Percentiles rank a stretch among this genome's conserved stretches.
Conservation (phyloP, 2,888 invertebrate genomes). For the Lasioglossum figueresi region DNA sequence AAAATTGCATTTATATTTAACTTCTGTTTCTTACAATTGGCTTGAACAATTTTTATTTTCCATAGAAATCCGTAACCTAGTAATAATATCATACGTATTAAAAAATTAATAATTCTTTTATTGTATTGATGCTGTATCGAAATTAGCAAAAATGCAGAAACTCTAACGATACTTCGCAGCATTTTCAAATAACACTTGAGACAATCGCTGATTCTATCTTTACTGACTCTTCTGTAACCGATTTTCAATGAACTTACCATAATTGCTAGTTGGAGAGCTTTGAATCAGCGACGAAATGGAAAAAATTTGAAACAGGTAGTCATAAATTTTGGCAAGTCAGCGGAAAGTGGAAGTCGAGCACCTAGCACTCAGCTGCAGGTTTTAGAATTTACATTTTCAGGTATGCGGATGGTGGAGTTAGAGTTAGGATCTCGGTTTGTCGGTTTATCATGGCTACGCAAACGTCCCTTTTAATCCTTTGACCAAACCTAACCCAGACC, state of each 20-base stretch:
- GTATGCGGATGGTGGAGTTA: background rate
- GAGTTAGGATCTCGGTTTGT: background rate
- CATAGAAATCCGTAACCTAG: too few species aligned
- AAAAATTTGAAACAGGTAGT: background rate
- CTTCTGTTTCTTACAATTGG: background rate
- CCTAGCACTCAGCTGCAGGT: background rate
- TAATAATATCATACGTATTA: background rate
- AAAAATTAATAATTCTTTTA: too few species aligned
- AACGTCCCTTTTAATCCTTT: slow-evolving; percentile 6
- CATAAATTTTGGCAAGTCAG: slow-evolving; percentile 1
- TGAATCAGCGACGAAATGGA: background rate
- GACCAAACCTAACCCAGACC: background rate
- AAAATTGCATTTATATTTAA: background rate
- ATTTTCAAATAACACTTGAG: background rate
- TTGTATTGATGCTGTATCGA: background rate
- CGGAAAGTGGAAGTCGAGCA: background rate
- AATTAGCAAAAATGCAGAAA: background rate
- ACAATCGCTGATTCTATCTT: background rate
- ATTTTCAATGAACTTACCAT: background rate
- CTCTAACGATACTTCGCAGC: background rate
- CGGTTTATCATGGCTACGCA: slow-evolving; percentile 17
- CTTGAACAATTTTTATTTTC: background rate
- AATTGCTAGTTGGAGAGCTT: background rate
- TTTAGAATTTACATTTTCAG: slow-evolving; percentile 6
- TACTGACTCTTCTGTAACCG: background rate